A percentile compares a stretch with the other conserved stretches of the same genome.
These are phyloP conservation scores for Nixonia krombeini DNA, from an alignment of 1,140 invertebrate genomes.

Conservation along the genomic window DNA sequence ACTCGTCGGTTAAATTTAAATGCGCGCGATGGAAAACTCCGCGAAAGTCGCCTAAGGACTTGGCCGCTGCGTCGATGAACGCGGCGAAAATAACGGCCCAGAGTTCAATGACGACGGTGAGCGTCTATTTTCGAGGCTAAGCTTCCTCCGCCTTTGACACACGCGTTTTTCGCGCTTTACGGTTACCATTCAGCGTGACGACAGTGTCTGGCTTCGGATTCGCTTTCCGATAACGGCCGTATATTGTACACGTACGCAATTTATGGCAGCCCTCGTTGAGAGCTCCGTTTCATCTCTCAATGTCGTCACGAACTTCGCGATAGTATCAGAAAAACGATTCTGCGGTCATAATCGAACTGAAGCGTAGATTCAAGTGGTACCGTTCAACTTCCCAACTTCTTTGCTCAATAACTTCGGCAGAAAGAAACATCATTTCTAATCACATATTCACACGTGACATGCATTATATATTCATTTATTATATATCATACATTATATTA, in stretches of 20 bases:
- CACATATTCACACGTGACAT: too few relatives aligned
- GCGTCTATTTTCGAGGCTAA: conserved; percentile 14
- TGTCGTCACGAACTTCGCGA: conserved; percentile 28
- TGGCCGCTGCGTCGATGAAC: conserved; percentile 28
- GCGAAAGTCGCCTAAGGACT: conserved; percentile 21
- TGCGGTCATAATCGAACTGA: conserved; percentile 12
- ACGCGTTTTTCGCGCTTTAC: too few relatives aligned
- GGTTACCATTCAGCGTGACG: too few relatives aligned
- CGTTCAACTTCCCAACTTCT: conserved; percentile 6
- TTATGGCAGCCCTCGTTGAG: conserved; percentile 25
- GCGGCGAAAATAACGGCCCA: conserved; percentile 32
- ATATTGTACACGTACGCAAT: conserved; percentile 36
- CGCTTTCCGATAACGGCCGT: background rate
- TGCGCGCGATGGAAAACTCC: conserved; percentile 6
- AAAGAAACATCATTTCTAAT: too few relatives aligned
- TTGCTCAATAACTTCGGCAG: too few relatives aligned
- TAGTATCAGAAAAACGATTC: conserved; percentile 27
- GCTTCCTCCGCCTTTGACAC: too few relatives aligned
- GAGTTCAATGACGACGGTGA: conserved; percentile 42
- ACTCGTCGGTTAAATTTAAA: conserved; percentile 27
- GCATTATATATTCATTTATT: too few relatives aligned
- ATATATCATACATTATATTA: too few relatives aligned
- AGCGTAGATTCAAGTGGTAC: conserved; percentile 10
- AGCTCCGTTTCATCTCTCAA: conserved; percentile 30
- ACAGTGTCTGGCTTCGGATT: background rate